Base-by-base conservation (phyloP, 2,797 vertebrate genomes). In the Heliangelus exortis region DNA sequence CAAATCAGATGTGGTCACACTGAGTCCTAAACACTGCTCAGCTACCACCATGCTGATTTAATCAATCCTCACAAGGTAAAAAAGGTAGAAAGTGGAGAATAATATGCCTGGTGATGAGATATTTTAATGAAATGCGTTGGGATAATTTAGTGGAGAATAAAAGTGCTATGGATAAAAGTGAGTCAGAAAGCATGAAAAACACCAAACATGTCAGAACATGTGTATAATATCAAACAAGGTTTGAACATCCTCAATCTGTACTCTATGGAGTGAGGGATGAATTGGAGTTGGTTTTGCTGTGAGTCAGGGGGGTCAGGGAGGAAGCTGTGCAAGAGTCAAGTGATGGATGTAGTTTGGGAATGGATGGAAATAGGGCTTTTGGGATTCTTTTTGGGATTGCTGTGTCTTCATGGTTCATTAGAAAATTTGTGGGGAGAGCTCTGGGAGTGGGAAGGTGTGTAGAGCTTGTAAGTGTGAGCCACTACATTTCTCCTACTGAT, bases 41-140 rank as follows among this genome's bases (percentile, higher is more conserved):
- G 89, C 95, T 95, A 91, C 94, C 94, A 92, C 96, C 97, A 96
- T 96, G 97, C 97, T 98, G 97, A 97, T 97, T 97, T 98, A 97
- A 98, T 98, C 97, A 98, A 92, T 97, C 97, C 91, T 97, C 93
- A 94, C 54, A 20, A 95, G 82, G 93, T 91, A 94, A 92, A 95
- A 96, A 97, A 97, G 89, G 92, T 94, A 96, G 93, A 97, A 98
- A 96, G 88, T 92, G 82, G 92, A 96, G 91, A 96, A 90, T 96
- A 97, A 97, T 97, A 95, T 74, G 63, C 87, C 72, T 95, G 95
- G 96, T 96, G 88, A 96, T 97, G 97, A 98, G 92, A 97, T 97
- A 89, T 96, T 97, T 98, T 97, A 98, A 97, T 98, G 96, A 98
- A 97, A 96, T 94, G 87, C 41, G 7, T 94, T 84, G 87, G 92